Conservation (phyloP, 2,113 vertebrate genomes). For the Rostratula benghalensis region DNA sequence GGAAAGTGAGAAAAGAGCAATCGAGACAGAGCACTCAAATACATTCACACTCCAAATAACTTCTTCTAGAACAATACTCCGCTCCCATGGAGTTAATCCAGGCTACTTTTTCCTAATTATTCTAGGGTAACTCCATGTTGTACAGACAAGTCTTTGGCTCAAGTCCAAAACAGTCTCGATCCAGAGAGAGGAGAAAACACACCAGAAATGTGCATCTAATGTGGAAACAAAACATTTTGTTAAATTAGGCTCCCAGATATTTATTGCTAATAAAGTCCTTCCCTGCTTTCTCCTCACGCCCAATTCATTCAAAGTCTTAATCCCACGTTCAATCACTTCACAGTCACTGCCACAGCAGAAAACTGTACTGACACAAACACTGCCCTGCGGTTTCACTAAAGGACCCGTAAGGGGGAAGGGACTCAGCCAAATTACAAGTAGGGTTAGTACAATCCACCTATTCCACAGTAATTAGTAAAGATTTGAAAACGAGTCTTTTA, state of each 20-base stretch:
- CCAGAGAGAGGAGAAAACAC: not conserved
- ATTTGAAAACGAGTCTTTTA: constrained; percentile 22
- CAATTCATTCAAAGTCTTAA: constrained; percentile 12
- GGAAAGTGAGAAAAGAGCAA: not conserved
- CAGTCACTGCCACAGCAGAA: not conserved
- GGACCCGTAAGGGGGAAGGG: not conserved
- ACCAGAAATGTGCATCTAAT: not conserved
- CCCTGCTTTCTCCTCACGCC: not conserved
- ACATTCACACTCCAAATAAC: not conserved
- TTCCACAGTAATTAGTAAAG: constrained; percentile 27
- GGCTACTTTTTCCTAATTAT: constrained; percentile 36
- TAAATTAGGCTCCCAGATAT: not conserved
- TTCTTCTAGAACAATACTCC: constrained; percentile 1
- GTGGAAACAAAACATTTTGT: constrained; percentile 21
- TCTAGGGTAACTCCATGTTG: not conserved
- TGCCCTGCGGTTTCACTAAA: not conserved
- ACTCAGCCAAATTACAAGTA: not conserved
- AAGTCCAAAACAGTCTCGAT: not conserved
- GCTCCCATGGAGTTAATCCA: constrained; percentile 27
- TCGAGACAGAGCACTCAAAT: not conserved
- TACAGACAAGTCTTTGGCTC: constrained; percentile 27
- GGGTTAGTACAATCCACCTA: not conserved
- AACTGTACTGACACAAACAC: not conserved
- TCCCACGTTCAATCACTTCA: not conserved
- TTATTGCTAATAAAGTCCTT: not conserved